Percentiles rank a stretch among this genome's conserved stretches.
phyloP scores from a whole-genome alignment of 1,140 invertebrate genomes.

The Drosophila leontia region DNA sequence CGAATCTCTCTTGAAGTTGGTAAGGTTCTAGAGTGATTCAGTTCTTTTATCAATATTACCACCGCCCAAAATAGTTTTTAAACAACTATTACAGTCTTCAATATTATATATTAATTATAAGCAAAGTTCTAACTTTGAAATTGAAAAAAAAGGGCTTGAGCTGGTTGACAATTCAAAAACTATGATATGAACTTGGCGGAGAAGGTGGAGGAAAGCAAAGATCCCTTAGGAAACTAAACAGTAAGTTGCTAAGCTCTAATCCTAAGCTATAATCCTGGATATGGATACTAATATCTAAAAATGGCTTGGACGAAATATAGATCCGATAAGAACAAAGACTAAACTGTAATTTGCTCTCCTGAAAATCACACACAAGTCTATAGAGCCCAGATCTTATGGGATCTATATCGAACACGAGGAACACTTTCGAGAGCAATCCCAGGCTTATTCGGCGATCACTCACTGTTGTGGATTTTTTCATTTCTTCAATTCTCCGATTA shows the following conservation, averaged over 20 bases:
- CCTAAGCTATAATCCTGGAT: neutral
- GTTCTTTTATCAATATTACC: neutral
- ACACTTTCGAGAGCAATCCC: conserved; percentile 10
- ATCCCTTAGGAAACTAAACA: conserved; percentile 1
- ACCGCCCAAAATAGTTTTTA: neutral
- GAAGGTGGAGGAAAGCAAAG: neutral
- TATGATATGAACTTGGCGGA: conserved; percentile 1
- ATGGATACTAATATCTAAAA: neutral
- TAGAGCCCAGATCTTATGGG: neutral
- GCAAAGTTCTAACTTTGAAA: neutral
- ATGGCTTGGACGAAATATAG: neutral
- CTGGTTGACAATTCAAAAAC: conserved; percentile 1
- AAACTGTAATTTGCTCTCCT: conserved; percentile 10
- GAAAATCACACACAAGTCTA: neutral
- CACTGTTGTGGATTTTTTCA: conserved; percentile 43
- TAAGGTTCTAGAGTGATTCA: conserved; percentile 10
- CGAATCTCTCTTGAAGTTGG: conserved; percentile 18
- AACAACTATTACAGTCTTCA: neutral
- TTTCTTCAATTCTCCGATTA: conserved; percentile 23
- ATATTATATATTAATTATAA: neutral
- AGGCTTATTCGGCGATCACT: conserved; percentile 28
- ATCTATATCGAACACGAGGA: neutral
- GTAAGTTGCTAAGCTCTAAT: conserved; percentile 30
- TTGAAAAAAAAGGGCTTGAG: neutral
- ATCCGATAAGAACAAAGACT: conserved; percentile 1